A percentile compares a stretch with the other conserved stretches of the same genome.
phyloP scores from a whole-genome alignment of 1,140 invertebrate species.

The Euwallacea fornicatus region DNA sequence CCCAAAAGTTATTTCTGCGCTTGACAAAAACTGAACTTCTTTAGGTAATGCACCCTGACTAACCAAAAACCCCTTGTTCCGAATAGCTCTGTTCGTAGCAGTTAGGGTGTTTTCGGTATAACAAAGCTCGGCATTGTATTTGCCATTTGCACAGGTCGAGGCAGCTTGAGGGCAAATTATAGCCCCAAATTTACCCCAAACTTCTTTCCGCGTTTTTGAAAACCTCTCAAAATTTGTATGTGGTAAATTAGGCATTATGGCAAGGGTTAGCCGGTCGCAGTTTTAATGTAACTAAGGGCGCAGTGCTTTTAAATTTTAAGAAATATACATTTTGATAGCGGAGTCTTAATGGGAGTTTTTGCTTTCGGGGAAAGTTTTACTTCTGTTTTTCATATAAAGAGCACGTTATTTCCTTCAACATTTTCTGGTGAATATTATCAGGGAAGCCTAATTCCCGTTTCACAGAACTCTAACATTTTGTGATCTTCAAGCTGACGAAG shows the following conservation, averaged over 20 bases:
- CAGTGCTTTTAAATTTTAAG: constrained; percentile 6
- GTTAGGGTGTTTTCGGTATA: constrained; percentile 39
- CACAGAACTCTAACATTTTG: no score
- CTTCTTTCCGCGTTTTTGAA: constrained; percentile 19
- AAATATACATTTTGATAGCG: not conserved
- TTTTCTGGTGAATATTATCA: no score
- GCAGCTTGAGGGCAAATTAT: constrained; percentile 40
- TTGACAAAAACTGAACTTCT: not conserved
- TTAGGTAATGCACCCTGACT: constrained; percentile 17
- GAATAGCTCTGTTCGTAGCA: constrained; percentile 42
- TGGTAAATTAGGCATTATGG: constrained; percentile 17
- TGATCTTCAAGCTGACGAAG: no score
- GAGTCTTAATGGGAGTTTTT: not conserved
- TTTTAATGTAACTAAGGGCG: not conserved
- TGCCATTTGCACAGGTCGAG: constrained; percentile 41
- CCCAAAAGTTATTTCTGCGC: no score
- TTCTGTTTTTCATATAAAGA: no score
- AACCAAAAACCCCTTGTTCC: constrained; percentile 38
- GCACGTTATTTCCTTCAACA: no score
- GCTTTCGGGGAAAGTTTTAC: not conserved
- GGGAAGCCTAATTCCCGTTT: no score
- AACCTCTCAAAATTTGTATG: constrained; percentile 25
- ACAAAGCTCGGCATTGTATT: constrained; percentile 45
- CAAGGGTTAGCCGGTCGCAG: constrained; percentile 1
- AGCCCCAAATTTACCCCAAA: constrained; percentile 31